These are phyloP conservation scores for Urechis unicinctus DNA, from an alignment of 2,888 invertebrate species.

Conservation along the genomic window DNA sequence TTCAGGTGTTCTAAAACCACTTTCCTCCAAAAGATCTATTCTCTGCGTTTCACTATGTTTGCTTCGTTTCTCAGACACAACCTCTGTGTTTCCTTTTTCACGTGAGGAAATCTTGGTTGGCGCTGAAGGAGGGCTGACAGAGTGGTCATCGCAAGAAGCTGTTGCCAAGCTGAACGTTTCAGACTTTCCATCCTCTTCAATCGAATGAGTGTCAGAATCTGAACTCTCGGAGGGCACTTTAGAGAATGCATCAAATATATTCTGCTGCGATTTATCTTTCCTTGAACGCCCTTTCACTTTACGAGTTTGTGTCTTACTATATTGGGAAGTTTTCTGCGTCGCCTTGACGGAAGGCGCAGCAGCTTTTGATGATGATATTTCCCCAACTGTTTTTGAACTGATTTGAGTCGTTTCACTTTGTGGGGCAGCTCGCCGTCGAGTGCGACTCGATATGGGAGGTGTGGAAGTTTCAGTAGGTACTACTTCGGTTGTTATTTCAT, in stretches of 20 bases:
- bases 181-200: background rate
- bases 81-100: background rate
- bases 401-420: no score
- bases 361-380: no score
- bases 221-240: background rate
- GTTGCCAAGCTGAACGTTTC: background rate
- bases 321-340: background rate
- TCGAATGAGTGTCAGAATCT: background rate
- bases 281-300: background rate
- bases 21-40: background rate
- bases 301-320: background rate
- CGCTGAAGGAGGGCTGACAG: constrained; percentile 4
- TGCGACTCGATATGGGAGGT: background rate
- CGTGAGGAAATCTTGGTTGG: constrained; percentile 4
- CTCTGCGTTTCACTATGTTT: background rate
- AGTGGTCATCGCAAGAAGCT: constrained; percentile 11
- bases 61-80: background rate
- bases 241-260: background rate
- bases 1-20: background rate
- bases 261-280: background rate
- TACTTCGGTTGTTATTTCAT: background rate
- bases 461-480: background rate
- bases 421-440: background rate
- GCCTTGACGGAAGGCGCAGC: background rate
- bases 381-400: no score